These are phyloP conservation scores for Callochromis pleurospilus DNA, from an alignment of 2,113 vertebrate genomes.

Conservation along the genomic window DNA sequence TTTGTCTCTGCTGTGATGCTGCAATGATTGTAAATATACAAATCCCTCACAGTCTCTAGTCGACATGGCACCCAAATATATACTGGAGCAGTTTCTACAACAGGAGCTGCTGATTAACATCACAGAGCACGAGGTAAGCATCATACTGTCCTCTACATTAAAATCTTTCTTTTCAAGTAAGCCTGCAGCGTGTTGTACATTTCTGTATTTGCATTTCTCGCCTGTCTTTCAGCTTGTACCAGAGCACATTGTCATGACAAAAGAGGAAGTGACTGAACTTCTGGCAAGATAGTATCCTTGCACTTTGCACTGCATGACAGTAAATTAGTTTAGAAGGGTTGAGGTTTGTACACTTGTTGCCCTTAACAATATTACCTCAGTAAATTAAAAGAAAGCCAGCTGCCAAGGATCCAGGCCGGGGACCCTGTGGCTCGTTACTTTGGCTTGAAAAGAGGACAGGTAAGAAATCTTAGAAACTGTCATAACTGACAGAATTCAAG, in stretches of 20 bases:
- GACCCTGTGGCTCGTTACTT: constrained; percentile 97
- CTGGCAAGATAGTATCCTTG: constrained; percentile 96
- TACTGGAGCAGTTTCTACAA: constrained; percentile 95
- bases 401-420: constrained; percentile 93
- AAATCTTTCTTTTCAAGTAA: neutral
- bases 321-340: accelerated
- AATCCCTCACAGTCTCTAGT: constrained; percentile 85
- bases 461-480: constrained; percentile 22
- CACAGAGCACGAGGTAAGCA: constrained; percentile 90
- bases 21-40: neutral
- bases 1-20: neutral
- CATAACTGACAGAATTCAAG: neutral
- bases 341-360: accelerated
- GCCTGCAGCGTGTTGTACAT: neutral
- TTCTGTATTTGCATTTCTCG: neutral
- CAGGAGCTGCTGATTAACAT: constrained; percentile 98
- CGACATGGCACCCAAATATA: constrained; percentile 98
- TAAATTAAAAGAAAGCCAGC: constrained; percentile 93
- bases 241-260: constrained; percentile 97
- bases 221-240: constrained; percentile 82
- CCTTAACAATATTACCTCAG: constrained; percentile 62
- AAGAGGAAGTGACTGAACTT: constrained; percentile 91
- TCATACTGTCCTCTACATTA: neutral
- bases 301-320: neutral
- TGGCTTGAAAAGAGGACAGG: constrained; percentile 95